These are phyloP conservation scores for Diarsia dahlii DNA, from an alignment of 2,888 invertebrate genomes.

Conservation along the genomic window DNA sequence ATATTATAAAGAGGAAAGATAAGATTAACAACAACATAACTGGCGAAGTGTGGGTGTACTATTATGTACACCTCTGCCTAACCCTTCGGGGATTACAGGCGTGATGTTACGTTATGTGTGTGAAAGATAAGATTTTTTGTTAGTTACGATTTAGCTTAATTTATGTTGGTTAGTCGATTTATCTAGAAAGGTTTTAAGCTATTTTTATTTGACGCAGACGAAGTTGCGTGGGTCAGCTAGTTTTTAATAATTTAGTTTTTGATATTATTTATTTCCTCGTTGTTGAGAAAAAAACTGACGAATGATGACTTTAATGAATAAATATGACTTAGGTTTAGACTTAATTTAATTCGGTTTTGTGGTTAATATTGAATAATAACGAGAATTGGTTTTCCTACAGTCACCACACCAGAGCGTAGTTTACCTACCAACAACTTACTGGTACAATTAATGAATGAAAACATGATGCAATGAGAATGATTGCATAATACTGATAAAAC, in stretches of 20 bases:
- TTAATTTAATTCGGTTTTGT: background rate
- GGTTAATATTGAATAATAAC: background rate
- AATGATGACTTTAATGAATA: background rate
- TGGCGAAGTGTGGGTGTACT: no score
- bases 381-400: background rate
- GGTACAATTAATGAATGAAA: background rate
- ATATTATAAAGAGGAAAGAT: no score
- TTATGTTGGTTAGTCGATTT: no score
- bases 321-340: background rate
- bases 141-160: no score
- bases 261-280: background rate
- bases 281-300: background rate
- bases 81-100: no score
- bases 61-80: no score
- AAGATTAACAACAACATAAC: no score
- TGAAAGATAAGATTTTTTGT: no score
- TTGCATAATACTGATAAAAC: background rate
- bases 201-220: no score
- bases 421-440: background rate
- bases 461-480: background rate
- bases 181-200: no score
- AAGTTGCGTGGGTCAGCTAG: no score
- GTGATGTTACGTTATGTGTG: no score
- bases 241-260: background rate
- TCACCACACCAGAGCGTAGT: background rate